Base-by-base conservation (phyloP, 1,140 invertebrate genomes). In the Drosophila chauvacae region DNA sequence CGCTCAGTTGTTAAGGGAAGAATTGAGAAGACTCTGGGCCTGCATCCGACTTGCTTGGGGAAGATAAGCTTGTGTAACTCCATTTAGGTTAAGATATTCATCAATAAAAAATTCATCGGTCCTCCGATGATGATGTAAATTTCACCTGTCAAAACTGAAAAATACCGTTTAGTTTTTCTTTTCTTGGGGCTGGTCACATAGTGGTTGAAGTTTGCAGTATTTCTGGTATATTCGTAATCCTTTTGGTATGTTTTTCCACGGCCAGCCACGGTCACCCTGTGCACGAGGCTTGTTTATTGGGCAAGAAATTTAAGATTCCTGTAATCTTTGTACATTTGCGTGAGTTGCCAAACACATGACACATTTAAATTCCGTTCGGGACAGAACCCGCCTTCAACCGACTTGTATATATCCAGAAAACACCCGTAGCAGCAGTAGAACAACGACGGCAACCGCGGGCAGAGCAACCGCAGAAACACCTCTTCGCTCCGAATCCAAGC, bases 281-380 rank as follows among this genome's bases (percentile, higher is more conserved):
- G 48, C 62, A 65, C 62, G 62, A 65, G 62, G 62, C 62, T 69
- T 69, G 63, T 68, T 68, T 66, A 66, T 80, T 76, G 72, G 77
- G 61, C 50, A 68, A 73, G 51, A 78, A 74, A 66, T 61, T 63
- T 39, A 70, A 77, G 60, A 71, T 68, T 74, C 30, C 53, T 44
- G 47, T 26, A 80, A 85, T 77, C 59, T 69, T 76, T 64, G 51
- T 80, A 62, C 65, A 75, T 77, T 86, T 77, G 59, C 76, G 83
- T 86, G 66, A 86, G 83, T 87, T 82, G 78, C 61, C 78, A 77
- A 76, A 81, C 55, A 72, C 66, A 71, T 51, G 60, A 74, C 48
- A 69, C 48, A 66, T 45, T 68, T 16, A 41, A 63, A 55, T 28
- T 55, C 20, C 45, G 18, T 37, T 33, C 30, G 35, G 39, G 45